Conservation (phyloP, 2,113 vertebrate genomes). For the Coptodon rendalli region DNA sequence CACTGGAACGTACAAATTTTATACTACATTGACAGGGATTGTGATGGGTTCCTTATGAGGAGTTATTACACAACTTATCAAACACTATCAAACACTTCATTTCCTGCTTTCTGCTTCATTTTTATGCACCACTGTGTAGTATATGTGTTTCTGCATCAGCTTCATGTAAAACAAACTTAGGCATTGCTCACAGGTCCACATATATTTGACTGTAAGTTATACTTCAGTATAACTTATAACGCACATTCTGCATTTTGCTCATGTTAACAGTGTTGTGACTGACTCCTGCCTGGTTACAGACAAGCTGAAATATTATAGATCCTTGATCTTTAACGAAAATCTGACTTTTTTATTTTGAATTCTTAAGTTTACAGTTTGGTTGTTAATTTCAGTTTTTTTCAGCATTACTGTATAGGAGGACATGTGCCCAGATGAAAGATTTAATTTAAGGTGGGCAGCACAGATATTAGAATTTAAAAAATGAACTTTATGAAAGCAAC, state of each 20-base stretch:
- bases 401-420: background rate
- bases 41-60: background rate
- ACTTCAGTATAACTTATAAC: too few species aligned
- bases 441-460: background rate
- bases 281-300: background rate
- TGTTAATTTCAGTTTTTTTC: background rate
- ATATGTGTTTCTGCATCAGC: background rate
- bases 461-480: background rate
- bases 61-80: background rate
- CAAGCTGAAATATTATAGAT: background rate
- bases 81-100: background rate
- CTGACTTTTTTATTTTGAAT: background rate
- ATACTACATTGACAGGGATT: background rate
- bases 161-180: accelerated
- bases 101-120: background rate
- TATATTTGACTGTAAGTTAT: background rate
- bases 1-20: background rate
- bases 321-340: accelerated
- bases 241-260: background rate
- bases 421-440: background rate
- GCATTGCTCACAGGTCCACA: background rate
- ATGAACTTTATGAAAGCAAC: accelerated
- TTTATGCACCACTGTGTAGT: background rate
- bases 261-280: accelerated
- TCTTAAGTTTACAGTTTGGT: background rate